Conservation (phyloP, 2,888 invertebrate species). For the Drepana falcataria region DNA sequence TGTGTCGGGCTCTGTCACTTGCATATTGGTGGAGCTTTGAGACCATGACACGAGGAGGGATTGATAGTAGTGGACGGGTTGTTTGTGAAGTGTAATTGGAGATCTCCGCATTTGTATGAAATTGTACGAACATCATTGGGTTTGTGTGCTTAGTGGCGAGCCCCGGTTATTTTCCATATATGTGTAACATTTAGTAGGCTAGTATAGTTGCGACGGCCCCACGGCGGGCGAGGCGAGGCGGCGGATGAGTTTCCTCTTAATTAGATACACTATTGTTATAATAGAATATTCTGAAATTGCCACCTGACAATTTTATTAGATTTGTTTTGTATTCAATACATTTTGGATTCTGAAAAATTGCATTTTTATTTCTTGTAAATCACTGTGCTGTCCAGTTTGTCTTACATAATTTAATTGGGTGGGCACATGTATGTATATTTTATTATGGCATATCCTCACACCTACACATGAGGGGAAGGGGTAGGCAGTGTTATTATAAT, state of each 20-base stretch:
- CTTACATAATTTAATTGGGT: too few relatives aligned
- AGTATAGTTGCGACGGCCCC: constrained; percentile 5
- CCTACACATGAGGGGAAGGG: too few relatives aligned
- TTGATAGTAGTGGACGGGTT: too few relatives aligned
- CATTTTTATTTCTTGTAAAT: constrained; percentile 28
- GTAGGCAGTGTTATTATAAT: too few relatives aligned
- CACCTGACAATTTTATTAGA: constrained; percentile 71
- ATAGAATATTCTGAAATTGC: constrained; percentile 71
- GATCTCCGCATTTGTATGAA: too few relatives aligned
- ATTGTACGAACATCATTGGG: too few relatives aligned
- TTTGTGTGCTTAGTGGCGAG: background rate
- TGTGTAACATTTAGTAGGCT: constrained; percentile 30
- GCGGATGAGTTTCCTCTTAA: constrained; percentile 31
- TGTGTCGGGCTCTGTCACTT: background rate
- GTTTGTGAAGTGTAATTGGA: too few relatives aligned
- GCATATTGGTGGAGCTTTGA: too few relatives aligned
- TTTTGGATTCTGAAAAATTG: constrained; percentile 61
- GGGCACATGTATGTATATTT: too few relatives aligned
- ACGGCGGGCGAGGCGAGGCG: constrained; percentile 18
- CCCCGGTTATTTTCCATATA: constrained; percentile 16
- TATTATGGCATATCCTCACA: too few relatives aligned
- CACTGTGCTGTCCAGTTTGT: too few relatives aligned
- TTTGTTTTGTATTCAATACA: constrained; percentile 78
- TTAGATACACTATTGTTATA: constrained; percentile 54
- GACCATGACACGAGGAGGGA: too few relatives aligned